Base-by-base conservation (phyloP, 1,140 invertebrate genomes). In the Scaptomyza hsui region DNA sequence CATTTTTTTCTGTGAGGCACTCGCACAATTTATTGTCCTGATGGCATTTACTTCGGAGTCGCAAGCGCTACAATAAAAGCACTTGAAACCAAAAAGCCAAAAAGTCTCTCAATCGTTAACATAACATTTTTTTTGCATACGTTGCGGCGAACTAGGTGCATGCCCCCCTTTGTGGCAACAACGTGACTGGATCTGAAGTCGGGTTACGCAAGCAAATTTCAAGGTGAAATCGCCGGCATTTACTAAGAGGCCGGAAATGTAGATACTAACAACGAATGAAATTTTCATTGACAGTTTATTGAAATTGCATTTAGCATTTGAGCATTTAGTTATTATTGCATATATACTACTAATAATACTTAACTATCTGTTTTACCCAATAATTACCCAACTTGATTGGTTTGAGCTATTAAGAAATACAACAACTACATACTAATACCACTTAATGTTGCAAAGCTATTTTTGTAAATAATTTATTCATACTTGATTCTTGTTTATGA, bases 221-320 rank as follows among this genome's bases (percentile, higher is more conserved):
- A 85, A 85, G 80, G 80, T 85, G 80, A 85, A 85, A 85, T 79
- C 80, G 72, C 81, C 44, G 63, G 76, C 57, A 47, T 61, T 57
- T 39, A 41, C 35, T 39, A 16, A 52, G 15, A 47, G 69, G 42
- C 78, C 65, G 78, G 78, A 81, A 81, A 73, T 76, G 53, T 62
- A 35, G 16, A 19, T 44, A 41, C 5, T 19, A 53, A 53, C 41
- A 63, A 47, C 44, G 13, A 47, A 24, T 41, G 41, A 19, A 60
- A 35, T 53, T 60, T 29, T 35, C 29, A 52, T 32, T 63, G 75
- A 72, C 72, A 76, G 67, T 26, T 62, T 61, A 72, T 62, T 72
- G 68, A 52, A 62, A 61, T 71, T 72, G 59, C 67, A 44, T 69
- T 72, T 64, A 79, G 48, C 26, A 29, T 29, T 9, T 29, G 24